Evolutionary conservation across 1,140 invertebrate species (phyloP).

Genomic region (Drosophila sturtevanti): DNA sequence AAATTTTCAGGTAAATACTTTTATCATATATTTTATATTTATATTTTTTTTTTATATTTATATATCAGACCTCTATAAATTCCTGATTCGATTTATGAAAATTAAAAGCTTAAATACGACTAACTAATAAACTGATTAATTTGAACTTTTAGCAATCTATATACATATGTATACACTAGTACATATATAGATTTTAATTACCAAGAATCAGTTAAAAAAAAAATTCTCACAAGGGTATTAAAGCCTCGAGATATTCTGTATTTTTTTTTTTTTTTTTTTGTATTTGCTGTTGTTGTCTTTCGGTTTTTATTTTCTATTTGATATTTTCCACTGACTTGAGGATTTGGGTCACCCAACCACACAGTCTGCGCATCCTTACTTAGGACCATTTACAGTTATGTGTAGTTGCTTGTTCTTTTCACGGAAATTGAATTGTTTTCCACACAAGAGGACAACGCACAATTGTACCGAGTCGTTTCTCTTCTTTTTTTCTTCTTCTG

Average conservation of each 20-base stretch:
- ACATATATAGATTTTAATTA: no score
- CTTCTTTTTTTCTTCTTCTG: constrained; percentile 12
- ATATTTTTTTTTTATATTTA: no score
- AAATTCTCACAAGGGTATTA: not conserved
- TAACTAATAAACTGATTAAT: no score
- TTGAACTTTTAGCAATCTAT: no score
- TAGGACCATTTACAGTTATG: constrained; percentile 58
- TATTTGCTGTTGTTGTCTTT: constrained; percentile 47
- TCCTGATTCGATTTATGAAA: no score
- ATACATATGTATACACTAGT: no score
- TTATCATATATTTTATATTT: no score
- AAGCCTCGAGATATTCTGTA: not conserved
- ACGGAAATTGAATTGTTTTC: constrained; percentile 77
- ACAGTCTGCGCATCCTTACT: constrained; percentile 43
- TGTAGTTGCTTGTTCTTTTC: constrained; percentile 40
- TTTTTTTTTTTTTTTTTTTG: constrained; percentile 59
- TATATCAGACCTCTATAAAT: no score
- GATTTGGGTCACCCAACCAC: constrained; percentile 72
- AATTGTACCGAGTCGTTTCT: constrained; percentile 47
- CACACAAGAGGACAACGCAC: constrained; percentile 33
- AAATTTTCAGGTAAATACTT: no score
- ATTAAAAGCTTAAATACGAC: no score
- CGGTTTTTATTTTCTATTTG: constrained; percentile 62
- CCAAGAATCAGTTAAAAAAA: no score
- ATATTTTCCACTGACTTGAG: constrained; percentile 55